Percentiles rank a stretch among this genome's conserved stretches.
phyloP scores from a whole-genome alignment of 2,797 vertebrate genomes.

The Xenentodon cancila region DNA sequence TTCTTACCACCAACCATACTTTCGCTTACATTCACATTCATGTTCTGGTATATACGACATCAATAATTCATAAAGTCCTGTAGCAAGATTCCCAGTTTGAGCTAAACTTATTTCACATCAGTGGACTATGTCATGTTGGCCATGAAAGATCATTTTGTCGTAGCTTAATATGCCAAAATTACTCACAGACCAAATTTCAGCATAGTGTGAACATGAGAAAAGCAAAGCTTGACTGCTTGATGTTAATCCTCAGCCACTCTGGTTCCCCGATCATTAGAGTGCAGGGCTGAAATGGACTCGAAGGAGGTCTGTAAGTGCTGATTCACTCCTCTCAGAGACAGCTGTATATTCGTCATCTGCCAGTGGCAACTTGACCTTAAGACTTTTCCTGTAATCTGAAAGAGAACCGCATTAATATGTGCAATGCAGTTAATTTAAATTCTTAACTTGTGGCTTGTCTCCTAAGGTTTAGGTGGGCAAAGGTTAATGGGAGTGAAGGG shows the following conservation, averaged over 20 bases:
- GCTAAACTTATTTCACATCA: too few species aligned
- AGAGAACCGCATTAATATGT: constrained; percentile 56
- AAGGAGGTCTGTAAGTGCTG: constrained; percentile 12
- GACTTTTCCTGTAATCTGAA: constrained; percentile 30
- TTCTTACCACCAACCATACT: too few species aligned
- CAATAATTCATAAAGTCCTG: too few species aligned
- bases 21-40: too few species aligned
- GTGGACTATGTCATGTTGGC: too few species aligned
- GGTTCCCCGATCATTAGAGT: not conserved
- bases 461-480: constrained; percentile 53
- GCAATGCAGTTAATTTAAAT: constrained; percentile 58
- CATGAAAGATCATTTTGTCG: too few species aligned
- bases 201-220: not conserved
- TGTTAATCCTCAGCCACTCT: not conserved
- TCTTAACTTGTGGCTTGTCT: constrained; percentile 46
- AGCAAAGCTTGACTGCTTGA: too few species aligned
- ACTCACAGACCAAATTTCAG: too few species aligned
- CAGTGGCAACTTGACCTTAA: constrained; percentile 26
- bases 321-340: constrained; percentile 28
- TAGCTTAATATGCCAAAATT: too few species aligned
- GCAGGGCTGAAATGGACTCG: constrained; percentile 1
- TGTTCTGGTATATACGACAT: too few species aligned
- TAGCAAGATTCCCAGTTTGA: too few species aligned
- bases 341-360: constrained; percentile 12
- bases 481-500: constrained; percentile 14